Base-by-base conservation (phyloP, 2,113 vertebrate genomes). In the Apodemus sylvaticus region DNA sequence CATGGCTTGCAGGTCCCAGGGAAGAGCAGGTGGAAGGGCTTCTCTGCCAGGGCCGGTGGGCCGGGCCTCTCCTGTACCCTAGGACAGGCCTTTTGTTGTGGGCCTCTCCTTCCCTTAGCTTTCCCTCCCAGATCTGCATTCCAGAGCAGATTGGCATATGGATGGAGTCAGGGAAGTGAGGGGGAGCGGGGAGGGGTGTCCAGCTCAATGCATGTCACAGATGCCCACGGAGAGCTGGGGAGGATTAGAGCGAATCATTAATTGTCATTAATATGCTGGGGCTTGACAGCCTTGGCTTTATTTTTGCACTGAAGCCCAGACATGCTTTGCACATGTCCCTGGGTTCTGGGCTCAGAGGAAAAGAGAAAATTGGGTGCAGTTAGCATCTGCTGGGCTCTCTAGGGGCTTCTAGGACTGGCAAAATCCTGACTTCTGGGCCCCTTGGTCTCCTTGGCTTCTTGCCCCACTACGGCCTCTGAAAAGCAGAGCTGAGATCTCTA, bases 151-250 rank as follows among this genome's bases (percentile, higher is more conserved):
- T 93, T 0, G 0, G 94, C 97, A 97, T 97, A 97, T 95, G 97
- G 96, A 95, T 60, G 73, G 85, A 90, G 76, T 95, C 93, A 0
- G 68, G 96, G 13, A 0, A 95, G 94, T 42, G 66, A 2, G 94
- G 53, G 29, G 10, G 3, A 7, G 64, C 53, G 53, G 86, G 96
- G 85, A 96, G 94, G 88, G 85, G 42, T 97, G 97, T 98, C 98
- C 98, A 96, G 97, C 92, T 70, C 88, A 97, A 85, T 22, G 24
- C 90, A 45, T 97, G 93, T 94, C 96, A 90, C 96, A 97, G 94
- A 98, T 98, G 98, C 96, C 98, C 97, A 95, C 48, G 39, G 95
- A 98, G 98, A 98, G 96, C 96, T 87, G 97, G 96, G 98, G 95
- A 98, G 97, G 94, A 96, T 96, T 93, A 85, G 76, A 93, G 90